Evolutionary conservation across 2,113 vertebrate genomes (phyloP), one percentile per base, ranked within the genome.

Genomic region (Xiphophorus couchianus): DNA sequence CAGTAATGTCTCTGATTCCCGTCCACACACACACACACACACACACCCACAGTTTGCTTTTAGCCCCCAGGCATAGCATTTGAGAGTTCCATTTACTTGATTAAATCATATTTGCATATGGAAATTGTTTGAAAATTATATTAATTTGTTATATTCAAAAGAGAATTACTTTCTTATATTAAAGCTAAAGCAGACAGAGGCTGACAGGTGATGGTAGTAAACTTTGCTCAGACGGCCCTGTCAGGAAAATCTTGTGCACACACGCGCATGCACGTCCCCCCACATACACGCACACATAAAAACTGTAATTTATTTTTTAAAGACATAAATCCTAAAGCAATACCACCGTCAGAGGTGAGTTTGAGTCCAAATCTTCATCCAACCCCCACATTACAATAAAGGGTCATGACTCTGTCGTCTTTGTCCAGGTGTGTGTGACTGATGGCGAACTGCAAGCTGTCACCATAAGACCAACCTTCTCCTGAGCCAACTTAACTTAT

Each of bases 71-170:
- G 92, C 91, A 13, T 82, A 71, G 73, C 85, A 75, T 87, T 84
- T 80, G 71, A 91, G 81, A 86, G 85, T 92, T 93, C 92, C 78
- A 94, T 94, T 94, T 92, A 90, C 89, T 93, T 94, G 92, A 95
- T 94, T 93, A 93, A 93, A 93, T 89, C 83, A 85, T 94, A 94
- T 95, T 94, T 95, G 93, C 94, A 93, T 95, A 94, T 94, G 92
- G 91, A 94, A 91, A 94, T 95, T 89, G 82, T 93, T 86, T 90
- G 87, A 92, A 92, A 93, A 92, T 91, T 48, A 86, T 92, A 93
- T 94, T 93, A 90, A 93, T 94, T 93, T 94, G 91, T 91, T 88
- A 86, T 85, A 94, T 92, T 90, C 90, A 90, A 93, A 92, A 87
- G 88, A 93, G 86, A 94, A 90, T 91, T 88, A 86, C 88, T 86